Percentiles rank a stretch among this genome's conserved stretches.
Evolutionary conservation across 2,888 invertebrate species (phyloP).

Genomic region (Tigriopus californicus): DNA sequence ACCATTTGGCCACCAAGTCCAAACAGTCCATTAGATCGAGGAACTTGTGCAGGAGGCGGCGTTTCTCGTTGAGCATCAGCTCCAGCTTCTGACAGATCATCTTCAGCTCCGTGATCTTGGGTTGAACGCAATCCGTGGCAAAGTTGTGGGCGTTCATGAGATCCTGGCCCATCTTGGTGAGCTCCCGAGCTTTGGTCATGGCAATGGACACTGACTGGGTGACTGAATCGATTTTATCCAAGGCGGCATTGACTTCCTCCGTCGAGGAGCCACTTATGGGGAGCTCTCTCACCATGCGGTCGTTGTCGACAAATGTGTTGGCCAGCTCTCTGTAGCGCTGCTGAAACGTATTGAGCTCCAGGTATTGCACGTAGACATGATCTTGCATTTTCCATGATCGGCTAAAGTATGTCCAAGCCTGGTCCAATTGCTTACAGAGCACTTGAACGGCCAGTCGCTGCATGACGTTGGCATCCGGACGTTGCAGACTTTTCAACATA

Average conservation of each 20-base stretch:
- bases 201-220: slow-evolving; percentile 31
- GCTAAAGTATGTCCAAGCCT: slow-evolving; percentile 15
- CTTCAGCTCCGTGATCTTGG: slow-evolving; percentile 81
- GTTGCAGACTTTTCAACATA: slow-evolving; percentile 11
- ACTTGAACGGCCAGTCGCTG: slow-evolving; percentile 13
- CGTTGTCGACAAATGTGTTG: slow-evolving; percentile 1
- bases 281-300: background rate
- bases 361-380: slow-evolving; percentile 14
- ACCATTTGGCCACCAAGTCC: slow-evolving; percentile 5
- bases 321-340: slow-evolving; percentile 4
- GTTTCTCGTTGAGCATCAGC: background rate
- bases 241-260: background rate
- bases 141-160: slow-evolving; percentile 63
- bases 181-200: slow-evolving; percentile 56
- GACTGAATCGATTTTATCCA: slow-evolving; percentile 5
- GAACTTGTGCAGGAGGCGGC: slow-evolving; percentile 11
- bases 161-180: slow-evolving; percentile 52
- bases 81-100: slow-evolving; percentile 36
- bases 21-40: slow-evolving; percentile 11
- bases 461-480: slow-evolving; percentile 15
- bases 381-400: slow-evolving; percentile 16
- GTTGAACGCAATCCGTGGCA: slow-evolving; percentile 76
- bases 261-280: background rate
- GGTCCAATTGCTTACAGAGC: slow-evolving; percentile 13
- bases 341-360: slow-evolving; percentile 14